These are phyloP conservation scores for Corythoichthys haematopterus DNA, from an alignment of 2,113 vertebrate genomes.

Conservation along the genomic window DNA sequence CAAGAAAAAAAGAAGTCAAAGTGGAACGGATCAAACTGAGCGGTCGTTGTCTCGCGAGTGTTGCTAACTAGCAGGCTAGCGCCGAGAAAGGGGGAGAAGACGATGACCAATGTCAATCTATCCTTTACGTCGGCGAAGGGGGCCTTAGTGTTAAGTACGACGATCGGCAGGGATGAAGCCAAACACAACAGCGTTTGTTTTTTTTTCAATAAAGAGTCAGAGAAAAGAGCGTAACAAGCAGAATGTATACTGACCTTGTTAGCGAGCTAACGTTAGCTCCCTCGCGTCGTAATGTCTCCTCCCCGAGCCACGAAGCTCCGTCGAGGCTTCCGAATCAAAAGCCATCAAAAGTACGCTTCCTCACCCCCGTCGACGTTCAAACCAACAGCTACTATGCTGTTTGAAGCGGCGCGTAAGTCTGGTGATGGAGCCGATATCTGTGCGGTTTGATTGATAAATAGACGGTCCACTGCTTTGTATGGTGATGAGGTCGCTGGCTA, in stretches of 20 bases:
- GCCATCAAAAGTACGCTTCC: constrained; percentile 53
- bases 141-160: not conserved
- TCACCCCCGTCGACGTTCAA: constrained; percentile 7
- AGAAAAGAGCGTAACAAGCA: constrained; percentile 5
- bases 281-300: constrained; percentile 51
- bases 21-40: constrained; percentile 14
- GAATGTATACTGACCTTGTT: constrained; percentile 70
- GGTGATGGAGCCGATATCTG: not conserved
- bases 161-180: not conserved
- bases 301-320: constrained; percentile 43
- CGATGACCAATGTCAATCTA: constrained; percentile 11
- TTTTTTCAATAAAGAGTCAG: not conserved
- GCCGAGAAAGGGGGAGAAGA: not conserved
- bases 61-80: constrained; percentile 51
- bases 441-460: constrained; percentile 12
- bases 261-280: constrained; percentile 64
- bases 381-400: not conserved
- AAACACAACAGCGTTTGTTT: not conserved
- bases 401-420: not conserved
- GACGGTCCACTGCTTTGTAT: constrained; percentile 27
- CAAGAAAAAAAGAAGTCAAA: constrained; percentile 1
- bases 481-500: constrained; percentile 32
- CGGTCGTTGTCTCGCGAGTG: constrained; percentile 19
- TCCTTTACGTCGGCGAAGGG: constrained; percentile 4
- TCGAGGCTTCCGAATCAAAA: constrained; percentile 37